Evolutionary conservation across 1,140 invertebrate genomes (phyloP), one percentile per base, ranked within the genome.

Genomic region (Listronotus oregonensis): DNA sequence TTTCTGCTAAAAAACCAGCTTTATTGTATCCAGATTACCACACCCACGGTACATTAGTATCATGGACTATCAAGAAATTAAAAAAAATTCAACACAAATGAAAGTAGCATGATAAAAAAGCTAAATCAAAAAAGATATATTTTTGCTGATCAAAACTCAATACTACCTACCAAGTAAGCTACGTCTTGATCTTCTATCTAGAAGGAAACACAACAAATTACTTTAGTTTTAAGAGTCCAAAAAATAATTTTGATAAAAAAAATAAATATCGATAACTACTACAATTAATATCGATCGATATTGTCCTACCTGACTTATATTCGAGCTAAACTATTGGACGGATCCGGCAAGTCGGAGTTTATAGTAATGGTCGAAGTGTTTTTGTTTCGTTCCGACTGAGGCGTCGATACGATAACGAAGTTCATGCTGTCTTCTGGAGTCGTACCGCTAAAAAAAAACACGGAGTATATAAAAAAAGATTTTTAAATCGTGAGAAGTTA

Each of bases 271-370:
- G 21, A 27, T n/a, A n/a, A n/a, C n/a, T n/a, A n/a, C 21, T 27
- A 5, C 21, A 27, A 27, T 27, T 27, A 27, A 27, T 27, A 27
- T 27, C 21, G 5, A 27, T 27, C 1, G 5, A 27, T 3, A 1
- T 27, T 49, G 37, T 65, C 58, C 68, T 57, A 78, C 88, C 70
- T 89, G 88, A 65, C 87, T 90, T 39, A 89, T 84, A 64, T 87
- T 88, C 50, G 84, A 1, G 87, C 85, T 52, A 90, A 78, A 73
- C 88, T 90, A 76, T 90, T 90, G 1, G 86, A 86, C 43, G 77
- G 74, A 74, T 87, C 86, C 12, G 81, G 82, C 50, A 79, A 75
- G 54, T 85, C 81, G 9, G 82, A 74, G 67, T 81, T 86, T 47
- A 86, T 86, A 17, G 81, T 82, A 42, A 88, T 83, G n/a, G 82